Evolutionary conservation across 2,797 vertebrate species (phyloP).

Genomic region (Anguilla marmorata): DNA sequence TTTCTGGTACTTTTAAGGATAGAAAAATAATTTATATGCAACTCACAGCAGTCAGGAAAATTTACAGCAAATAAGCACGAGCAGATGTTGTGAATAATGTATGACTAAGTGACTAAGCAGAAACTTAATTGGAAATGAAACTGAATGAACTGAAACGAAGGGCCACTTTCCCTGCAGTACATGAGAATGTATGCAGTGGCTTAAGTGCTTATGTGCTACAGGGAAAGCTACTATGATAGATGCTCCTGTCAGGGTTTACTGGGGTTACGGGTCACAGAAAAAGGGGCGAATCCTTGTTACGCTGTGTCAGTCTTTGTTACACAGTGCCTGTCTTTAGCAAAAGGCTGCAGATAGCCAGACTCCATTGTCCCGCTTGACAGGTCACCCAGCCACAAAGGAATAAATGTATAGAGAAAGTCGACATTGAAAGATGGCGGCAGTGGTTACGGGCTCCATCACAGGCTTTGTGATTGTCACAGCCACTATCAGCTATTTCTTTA

Average conservation of each 20-base stretch:
- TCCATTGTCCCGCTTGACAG: neutral
- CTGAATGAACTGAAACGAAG: neutral
- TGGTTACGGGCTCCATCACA: neutral
- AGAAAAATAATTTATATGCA: neutral
- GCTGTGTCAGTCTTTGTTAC: neutral
- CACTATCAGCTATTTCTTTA: neutral
- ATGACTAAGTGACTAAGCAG: neutral
- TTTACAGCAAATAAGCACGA: neutral
- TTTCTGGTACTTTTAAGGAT: neutral
- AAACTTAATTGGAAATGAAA: neutral
- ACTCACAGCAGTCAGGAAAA: neutral
- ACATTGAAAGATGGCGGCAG: neutral
- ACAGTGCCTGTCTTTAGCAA: neutral
- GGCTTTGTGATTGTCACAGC: neutral
- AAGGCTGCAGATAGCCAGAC: neutral
- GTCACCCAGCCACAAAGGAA: neutral
- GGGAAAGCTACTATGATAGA: neutral
- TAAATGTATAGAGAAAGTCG: neutral
- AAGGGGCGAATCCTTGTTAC: neutral
- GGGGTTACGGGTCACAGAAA: neutral
- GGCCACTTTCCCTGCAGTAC: neutral
- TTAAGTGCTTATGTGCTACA: neutral
- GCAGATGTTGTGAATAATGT: neutral
- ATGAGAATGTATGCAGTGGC: neutral
- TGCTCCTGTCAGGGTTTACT: neutral